Base-by-base conservation (phyloP, 2,888 invertebrate genomes). In the Sarcophaga subvicina region DNA sequence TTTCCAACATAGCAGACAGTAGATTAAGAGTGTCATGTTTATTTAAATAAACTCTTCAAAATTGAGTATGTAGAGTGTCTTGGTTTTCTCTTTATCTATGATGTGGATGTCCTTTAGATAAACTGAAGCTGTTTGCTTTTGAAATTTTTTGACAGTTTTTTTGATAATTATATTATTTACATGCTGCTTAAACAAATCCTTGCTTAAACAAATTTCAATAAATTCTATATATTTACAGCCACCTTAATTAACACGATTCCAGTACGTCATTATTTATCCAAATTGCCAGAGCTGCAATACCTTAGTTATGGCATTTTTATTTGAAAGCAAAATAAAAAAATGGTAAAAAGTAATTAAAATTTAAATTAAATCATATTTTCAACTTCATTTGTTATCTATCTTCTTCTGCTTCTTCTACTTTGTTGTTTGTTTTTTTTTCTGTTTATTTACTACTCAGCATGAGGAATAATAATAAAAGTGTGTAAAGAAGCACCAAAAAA, bases 351-450 rank as follows among this genome's bases (percentile, higher is more conserved):
- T 62, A 20, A 73, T 72, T 79, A 60, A 17, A 69, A 71, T 83
- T 83, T 83, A 76, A 66, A 67, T 22, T 12, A 73, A 78, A 45
- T 80, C 59, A 72, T 79, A 70, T 82, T 82, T 79, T 11, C 17
- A 37, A 47, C 60, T 71, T 71, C 17, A 64, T 78, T 66, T 72
- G 12, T 64, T 75, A 66, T 22, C 27, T 59, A 20, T 66, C 11
- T 2, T 22, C 47, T 60, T 64, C 20, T 11, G 2, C 37, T 6
- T 66, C 11, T 4, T 22, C 47, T 60, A 60, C 20, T 11, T 8
- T 27, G 3, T 37, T 6, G 27, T 37, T 37, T 37, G 6, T 37
- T 10, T 2, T 8, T 10, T 37, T 37, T 0, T 37, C 3, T 37
- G 37, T 37, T 37, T 8, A 37, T 37, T 37, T 37, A 10, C 37